Percentiles rank a stretch among this genome's conserved stretches.
Evolutionary conservation across 2,113 vertebrate species (phyloP).

Genomic region (Mixornis gularis): DNA sequence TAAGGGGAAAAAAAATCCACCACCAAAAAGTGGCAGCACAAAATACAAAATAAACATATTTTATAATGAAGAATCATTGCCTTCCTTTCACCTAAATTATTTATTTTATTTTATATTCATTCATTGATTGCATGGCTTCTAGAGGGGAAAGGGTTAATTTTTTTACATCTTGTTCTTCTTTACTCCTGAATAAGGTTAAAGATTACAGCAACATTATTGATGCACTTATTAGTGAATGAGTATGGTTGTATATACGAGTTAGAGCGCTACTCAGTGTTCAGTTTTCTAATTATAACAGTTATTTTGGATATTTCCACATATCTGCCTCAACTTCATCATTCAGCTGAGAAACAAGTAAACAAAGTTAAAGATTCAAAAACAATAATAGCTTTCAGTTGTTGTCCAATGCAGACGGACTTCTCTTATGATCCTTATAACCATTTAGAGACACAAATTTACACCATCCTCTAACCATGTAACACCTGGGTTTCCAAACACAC

Average conservation of each 20-base stretch:
- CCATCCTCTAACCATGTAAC: background rate
- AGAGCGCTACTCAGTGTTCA: background rate
- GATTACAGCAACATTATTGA: background rate
- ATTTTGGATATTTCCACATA: background rate
- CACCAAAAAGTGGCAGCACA: background rate
- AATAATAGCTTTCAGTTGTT: rapidly evolving
- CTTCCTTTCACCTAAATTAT: background rate
- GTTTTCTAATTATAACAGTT: background rate
- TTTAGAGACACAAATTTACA: background rate
- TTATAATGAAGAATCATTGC: background rate
- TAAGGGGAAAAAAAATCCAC: rapidly evolving
- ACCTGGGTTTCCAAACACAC: background rate
- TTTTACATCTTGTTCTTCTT: background rate
- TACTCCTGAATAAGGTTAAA: background rate
- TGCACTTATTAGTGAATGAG: background rate
- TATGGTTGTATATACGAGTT: background rate
- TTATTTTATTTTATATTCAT: background rate
- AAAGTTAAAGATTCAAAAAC: background rate
- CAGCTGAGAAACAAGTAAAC: background rate
- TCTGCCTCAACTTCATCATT: background rate
- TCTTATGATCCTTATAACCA: background rate
- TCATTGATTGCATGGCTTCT: background rate
- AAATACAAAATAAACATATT: background rate
- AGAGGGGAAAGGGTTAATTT: background rate
- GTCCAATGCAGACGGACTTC: background rate